Percentiles rank a stretch among this genome's conserved stretches.
Conservation (phyloP, 2,888 invertebrate species). For the Polydrusus tereticollis region DNA sequence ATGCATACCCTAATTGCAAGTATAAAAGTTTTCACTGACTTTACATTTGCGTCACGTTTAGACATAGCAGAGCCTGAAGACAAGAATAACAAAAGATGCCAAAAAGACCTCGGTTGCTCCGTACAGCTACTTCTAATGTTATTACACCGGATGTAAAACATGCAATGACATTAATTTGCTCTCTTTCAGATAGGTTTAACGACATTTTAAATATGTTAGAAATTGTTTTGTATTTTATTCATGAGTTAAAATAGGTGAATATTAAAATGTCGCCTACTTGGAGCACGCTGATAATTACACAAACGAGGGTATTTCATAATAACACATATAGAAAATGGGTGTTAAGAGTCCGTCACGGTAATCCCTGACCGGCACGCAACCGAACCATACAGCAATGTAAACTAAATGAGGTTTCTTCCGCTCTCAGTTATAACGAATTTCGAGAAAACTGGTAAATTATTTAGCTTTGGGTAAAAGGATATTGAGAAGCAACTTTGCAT, state of each 20-base stretch:
- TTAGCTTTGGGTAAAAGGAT: no score
- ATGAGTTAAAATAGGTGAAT: background rate
- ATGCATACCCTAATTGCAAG: slow-evolving; percentile 23
- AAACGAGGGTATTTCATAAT: no score
- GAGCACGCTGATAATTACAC: background rate
- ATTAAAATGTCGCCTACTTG: background rate
- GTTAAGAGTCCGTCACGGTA: no score
- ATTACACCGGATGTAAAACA: slow-evolving; percentile 16
- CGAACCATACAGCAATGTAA: no score
- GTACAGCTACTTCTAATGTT: slow-evolving; percentile 17
- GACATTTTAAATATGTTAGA: background rate
- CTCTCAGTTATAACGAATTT: no score
- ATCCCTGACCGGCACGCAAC: no score
- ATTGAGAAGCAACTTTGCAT: no score
- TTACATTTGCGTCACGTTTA: slow-evolving; percentile 17
- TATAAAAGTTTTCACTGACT: slow-evolving; percentile 17
- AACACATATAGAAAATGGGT: no score
- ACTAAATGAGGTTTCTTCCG: no score
- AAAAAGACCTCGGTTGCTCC: background rate
- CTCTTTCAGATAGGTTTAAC: background rate
- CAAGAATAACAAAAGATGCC: slow-evolving; percentile 18
- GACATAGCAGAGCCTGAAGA: slow-evolving; percentile 9
- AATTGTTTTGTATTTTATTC: background rate
- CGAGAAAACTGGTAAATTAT: no score
- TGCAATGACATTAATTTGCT: slow-evolving; percentile 13